Base-by-base conservation (phyloP, 2,797 vertebrate genomes). In the Lagodon rhomboides region DNA sequence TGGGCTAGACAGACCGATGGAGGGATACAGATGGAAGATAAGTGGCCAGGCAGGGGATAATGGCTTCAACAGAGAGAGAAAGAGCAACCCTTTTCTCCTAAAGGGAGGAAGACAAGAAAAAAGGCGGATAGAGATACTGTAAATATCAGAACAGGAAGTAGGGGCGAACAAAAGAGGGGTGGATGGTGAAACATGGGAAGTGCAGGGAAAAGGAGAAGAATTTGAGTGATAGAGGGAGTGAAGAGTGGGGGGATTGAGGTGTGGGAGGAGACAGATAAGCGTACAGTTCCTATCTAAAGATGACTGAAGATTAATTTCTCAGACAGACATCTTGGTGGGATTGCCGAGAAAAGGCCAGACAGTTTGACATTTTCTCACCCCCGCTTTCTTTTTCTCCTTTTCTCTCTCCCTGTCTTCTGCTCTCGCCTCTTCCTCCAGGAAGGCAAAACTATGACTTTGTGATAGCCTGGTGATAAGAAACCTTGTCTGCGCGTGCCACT, bases 271-370 rank as follows among this genome's bases (percentile, higher is more conserved):
- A 82, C 67, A 51, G 76, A 83, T 85, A 89, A 83, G 86, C 86
- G 80, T 81, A 68, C 79, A 86, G 92, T 93, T 88, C 75, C 77
- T 73, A 90, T 91, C 88, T 75, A 78, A 90, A 83, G 85, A 92
- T 91, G 92, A 88, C 85, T 84, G 89, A 73, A 93, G 92, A 92
- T 93, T 87, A 79, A 92, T 93, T 91, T 92, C 90, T 88, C 80
- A 83, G 87, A 89, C 86, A 84, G 91, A 82, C 88, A 75, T 89
- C 6, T 53, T 51, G 78, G 75, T 68, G 85, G 80, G 85, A 88
- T 91, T 80, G 83, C 83, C 80, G 65, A 88, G 89, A 78, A 92
- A 89, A 88, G 88, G 85, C 87, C 83, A 91, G 85, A 90, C 90
- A 87, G 86, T 87, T 91, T 94, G 90, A 93, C 89, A 91, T 91